phyloP scores from a whole-genome alignment of 2,113 vertebrate genomes.

The Pungitius pungitius region DNA sequence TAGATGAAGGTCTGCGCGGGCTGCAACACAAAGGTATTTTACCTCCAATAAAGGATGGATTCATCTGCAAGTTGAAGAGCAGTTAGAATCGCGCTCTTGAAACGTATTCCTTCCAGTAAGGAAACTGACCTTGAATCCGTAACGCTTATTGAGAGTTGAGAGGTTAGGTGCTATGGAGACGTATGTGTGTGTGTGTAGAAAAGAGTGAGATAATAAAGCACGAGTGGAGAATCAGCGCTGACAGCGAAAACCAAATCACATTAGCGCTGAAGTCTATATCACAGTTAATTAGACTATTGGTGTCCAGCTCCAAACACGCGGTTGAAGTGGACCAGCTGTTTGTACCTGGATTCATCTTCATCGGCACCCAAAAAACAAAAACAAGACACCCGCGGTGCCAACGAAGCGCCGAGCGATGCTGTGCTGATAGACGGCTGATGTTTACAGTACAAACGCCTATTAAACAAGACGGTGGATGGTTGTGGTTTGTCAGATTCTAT shows the following conservation, averaged over 20 bases:
- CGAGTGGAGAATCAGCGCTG: slow-evolving; percentile 11
- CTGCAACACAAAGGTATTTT: slow-evolving; percentile 45
- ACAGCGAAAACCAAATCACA: slow-evolving; percentile 21
- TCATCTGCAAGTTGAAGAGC: slow-evolving; percentile 34
- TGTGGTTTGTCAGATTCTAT: slow-evolving; percentile 22
- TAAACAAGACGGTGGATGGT: slow-evolving; percentile 11
- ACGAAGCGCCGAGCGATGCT: slow-evolving; percentile 13
- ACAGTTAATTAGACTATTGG: slow-evolving; percentile 57
- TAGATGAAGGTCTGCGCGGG: slow-evolving; percentile 42
- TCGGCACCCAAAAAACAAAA: slow-evolving; percentile 17
- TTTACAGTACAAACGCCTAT: slow-evolving; percentile 43
- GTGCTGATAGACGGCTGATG: slow-evolving; percentile 51
- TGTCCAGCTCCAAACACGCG: slow-evolving; percentile 32
- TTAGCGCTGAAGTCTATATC: slow-evolving; percentile 46
- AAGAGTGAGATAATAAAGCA: slow-evolving; percentile 1
- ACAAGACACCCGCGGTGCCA: slow-evolving; percentile 44
- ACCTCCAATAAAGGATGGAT: slow-evolving; percentile 41
- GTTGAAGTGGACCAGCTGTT: slow-evolving; percentile 60
- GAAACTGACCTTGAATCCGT: slow-evolving; percentile 32
- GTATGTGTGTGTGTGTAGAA: not conserved
- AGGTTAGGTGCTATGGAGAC: slow-evolving; percentile 1
- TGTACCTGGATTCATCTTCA: slow-evolving; percentile 49
- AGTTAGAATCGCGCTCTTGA: slow-evolving; percentile 16
- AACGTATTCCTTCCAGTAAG: slow-evolving; percentile 32
- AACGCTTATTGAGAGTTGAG: slow-evolving; percentile 6